A percentile compares a stretch with the other conserved stretches of the same genome.
Conservation (phyloP, 2,113 vertebrate species). For the Ammodytes dubius region DNA sequence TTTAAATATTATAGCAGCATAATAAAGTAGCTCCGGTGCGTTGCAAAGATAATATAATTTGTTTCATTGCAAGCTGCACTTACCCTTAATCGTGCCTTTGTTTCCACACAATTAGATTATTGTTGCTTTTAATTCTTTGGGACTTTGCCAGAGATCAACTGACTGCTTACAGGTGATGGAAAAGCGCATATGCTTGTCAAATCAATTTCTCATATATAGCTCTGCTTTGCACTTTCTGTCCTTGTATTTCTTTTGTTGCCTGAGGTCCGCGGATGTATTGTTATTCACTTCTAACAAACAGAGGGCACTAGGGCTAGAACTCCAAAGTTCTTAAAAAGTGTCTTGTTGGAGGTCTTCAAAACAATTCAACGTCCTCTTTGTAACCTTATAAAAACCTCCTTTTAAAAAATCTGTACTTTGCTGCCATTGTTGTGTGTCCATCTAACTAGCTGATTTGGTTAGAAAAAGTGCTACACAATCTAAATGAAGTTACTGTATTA, state of each 20-base stretch:
- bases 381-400: neutral
- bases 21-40: neutral
- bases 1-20: neutral
- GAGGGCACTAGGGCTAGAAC: neutral
- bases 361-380: neutral
- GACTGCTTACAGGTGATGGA: neutral
- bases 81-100: neutral
- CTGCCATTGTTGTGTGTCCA: neutral
- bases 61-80: slow-evolving; percentile 4
- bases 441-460: neutral
- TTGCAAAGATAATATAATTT: neutral
- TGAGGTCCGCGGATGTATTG: neutral
- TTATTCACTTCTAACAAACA: neutral
- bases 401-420: neutral
- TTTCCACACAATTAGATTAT: neutral
- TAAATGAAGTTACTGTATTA: no score
- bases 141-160: slow-evolving; percentile 5
- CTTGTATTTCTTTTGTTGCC: neutral
- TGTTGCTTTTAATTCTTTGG: slow-evolving; percentile 3
- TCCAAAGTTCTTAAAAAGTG: neutral
- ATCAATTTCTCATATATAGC: neutral
- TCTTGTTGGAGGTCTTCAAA: neutral
- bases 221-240: neutral
- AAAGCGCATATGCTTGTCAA: neutral
- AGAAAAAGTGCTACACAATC: neutral